These are phyloP conservation scores for Trididemnum clinides DNA, from an alignment of 23 tunicate species.

Conservation along the genomic window DNA sequence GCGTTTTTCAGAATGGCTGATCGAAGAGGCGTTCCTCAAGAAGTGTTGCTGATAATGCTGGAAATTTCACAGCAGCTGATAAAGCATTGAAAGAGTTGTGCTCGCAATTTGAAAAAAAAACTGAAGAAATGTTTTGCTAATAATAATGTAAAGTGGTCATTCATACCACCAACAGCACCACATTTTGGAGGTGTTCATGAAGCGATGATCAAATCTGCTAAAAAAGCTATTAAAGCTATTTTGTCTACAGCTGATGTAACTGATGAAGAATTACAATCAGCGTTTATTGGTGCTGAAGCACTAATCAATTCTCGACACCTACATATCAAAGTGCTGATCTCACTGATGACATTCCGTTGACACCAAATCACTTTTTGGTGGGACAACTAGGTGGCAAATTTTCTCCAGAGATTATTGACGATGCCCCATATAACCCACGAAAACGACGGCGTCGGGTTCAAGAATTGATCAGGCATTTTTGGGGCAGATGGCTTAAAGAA, in stretches of 20 bases:
- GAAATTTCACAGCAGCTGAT: conserved; percentile 1
- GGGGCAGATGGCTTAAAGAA: conserved; percentile 8
- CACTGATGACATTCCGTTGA: not conserved
- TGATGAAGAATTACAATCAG: not conserved
- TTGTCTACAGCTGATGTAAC: not conserved
- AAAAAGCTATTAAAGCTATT: not conserved
- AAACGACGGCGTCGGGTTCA: conserved; percentile 1
- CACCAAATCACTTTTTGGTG: conserved; percentile 11
- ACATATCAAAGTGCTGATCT: conserved; percentile 9
- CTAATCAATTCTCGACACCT: not conserved
- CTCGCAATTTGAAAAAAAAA: not conserved
- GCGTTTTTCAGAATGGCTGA: not conserved
- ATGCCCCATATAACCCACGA: not conserved
- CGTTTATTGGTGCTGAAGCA: conserved; percentile 10
- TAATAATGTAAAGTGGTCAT: not conserved
- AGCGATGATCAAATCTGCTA: conserved; percentile 15
- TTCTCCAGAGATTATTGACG: not conserved
- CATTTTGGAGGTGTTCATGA: conserved; percentile 21
- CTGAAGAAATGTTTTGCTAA: not conserved
- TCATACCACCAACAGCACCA: conserved; percentile 8
- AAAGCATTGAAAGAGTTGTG: conserved; percentile 4
- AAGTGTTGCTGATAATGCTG: not conserved
- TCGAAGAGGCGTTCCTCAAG: not conserved
- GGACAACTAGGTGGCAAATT: conserved; percentile 8
- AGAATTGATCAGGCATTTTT: not conserved